Percentiles rank a stretch among this genome's conserved stretches.
Conservation (phyloP, 1,140 invertebrate genomes). For the Caerostris extrusa region DNA sequence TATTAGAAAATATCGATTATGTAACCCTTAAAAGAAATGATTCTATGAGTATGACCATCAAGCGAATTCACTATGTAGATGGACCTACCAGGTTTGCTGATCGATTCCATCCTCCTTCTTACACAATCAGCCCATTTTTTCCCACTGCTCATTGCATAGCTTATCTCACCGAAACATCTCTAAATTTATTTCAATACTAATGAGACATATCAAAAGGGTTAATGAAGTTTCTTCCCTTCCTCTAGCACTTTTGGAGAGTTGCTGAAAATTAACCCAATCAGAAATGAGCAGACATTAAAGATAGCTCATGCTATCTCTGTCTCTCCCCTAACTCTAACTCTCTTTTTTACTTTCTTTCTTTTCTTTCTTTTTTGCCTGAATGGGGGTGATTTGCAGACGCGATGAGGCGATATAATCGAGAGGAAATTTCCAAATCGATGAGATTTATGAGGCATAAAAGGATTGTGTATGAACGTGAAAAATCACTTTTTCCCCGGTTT, state of each 20-base stretch:
- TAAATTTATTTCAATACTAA: constrained; percentile 38
- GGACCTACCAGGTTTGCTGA: no score
- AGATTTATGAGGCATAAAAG: constrained; percentile 21
- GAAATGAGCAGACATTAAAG: constrained; percentile 26
- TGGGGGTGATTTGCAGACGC: neutral
- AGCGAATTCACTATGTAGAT: no score
- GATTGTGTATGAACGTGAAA: constrained; percentile 14
- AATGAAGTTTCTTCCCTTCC: neutral
- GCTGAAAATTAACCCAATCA: constrained; percentile 19
- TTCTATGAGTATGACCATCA: no score
- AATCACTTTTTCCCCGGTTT: neutral
- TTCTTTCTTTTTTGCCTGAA: neutral
- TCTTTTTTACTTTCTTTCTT: no score
- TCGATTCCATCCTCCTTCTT: neutral
- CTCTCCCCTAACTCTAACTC: no score
- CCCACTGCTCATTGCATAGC: neutral
- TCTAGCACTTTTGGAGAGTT: no score
- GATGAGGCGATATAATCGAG: no score
- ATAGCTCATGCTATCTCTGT: no score
- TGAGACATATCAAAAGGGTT: constrained; percentile 30
- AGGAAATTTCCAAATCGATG: no score
- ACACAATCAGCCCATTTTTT: neutral
- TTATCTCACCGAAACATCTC: constrained; percentile 30
- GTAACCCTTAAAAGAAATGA: no score
- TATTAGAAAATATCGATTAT: no score